A percentile compares a stretch with the other conserved stretches of the same genome.
phyloP scores from a whole-genome alignment of 1,140 invertebrate genomes.

The Camponotus vicinus region DNA sequence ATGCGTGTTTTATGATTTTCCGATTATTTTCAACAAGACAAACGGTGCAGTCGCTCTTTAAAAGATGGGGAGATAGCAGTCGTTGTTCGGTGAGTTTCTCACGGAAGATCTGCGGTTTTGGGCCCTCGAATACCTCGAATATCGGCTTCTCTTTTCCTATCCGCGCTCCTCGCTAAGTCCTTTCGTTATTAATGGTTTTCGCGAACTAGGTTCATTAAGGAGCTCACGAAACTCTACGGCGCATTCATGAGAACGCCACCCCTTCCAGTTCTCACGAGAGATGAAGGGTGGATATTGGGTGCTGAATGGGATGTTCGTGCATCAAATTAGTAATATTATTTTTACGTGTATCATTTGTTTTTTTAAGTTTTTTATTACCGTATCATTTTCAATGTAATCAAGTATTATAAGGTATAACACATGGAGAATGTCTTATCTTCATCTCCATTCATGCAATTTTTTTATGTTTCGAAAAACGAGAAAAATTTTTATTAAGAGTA shows the following conservation, averaged over 20 bases:
- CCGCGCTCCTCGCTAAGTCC: slow-evolving; percentile 70
- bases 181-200: slow-evolving; percentile 84
- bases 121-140: slow-evolving; percentile 3
- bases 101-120: slow-evolving; percentile 46
- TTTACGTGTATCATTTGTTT: slow-evolving; percentile 28
- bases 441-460: not conserved
- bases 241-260: slow-evolving; percentile 73
- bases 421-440: not conserved
- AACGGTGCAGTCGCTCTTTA: slow-evolving; percentile 17
- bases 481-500: not conserved
- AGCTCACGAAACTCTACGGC: slow-evolving; percentile 79
- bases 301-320: slow-evolving; percentile 54
- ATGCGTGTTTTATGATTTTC: not conserved
- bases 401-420: not conserved
- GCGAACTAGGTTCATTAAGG: slow-evolving; percentile 83
- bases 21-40: slow-evolving; percentile 9
- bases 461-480: not conserved
- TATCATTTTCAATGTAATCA: not conserved
- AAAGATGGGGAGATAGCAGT: slow-evolving; percentile 53
- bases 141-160: slow-evolving; percentile 56
- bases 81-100: slow-evolving; percentile 21
- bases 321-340: slow-evolving; percentile 80
- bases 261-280: slow-evolving; percentile 34
- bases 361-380: not conserved
- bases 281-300: slow-evolving; percentile 27